Conservation (phyloP, 2,113 vertebrate species). For the Montifringilla adamsi region DNA sequence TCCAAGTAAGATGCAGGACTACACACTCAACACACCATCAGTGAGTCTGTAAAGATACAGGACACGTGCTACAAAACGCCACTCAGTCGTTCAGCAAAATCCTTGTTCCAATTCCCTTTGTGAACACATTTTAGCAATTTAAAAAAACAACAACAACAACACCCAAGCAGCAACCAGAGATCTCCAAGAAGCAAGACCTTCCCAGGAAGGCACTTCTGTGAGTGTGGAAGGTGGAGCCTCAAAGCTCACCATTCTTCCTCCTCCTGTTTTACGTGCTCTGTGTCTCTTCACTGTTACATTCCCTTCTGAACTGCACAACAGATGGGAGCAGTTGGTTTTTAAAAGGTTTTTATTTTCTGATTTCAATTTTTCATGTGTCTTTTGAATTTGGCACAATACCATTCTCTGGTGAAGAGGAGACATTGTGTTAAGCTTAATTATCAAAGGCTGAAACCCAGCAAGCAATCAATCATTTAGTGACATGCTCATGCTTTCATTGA, state of each 20-base stretch:
- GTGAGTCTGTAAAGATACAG: background rate
- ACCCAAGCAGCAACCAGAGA: background rate
- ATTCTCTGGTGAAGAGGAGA: slow-evolving; percentile 63
- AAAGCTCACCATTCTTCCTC: background rate
- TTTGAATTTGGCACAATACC: slow-evolving; percentile 64
- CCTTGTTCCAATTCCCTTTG: background rate
- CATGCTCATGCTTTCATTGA: slow-evolving; percentile 62
- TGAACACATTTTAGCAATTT: background rate
- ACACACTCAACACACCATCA: background rate
- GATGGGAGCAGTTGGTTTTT: slow-evolving; percentile 52
- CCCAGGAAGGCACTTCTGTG: background rate
- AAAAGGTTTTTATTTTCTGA: slow-evolving; percentile 51
- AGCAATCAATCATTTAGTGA: slow-evolving; percentile 76
- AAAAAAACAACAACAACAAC: background rate
- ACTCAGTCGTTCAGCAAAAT: background rate
- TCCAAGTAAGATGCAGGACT: background rate
- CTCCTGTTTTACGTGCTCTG: background rate
- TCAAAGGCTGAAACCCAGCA: slow-evolving; percentile 72
- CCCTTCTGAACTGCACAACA: background rate
- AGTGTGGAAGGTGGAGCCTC: background rate
- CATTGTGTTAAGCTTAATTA: slow-evolving; percentile 74
- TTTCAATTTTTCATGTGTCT: slow-evolving; percentile 64
- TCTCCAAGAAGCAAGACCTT: background rate
- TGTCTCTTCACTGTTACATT: background rate
- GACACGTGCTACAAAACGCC: background rate